Conservation (phyloP, 2,113 vertebrate species). For the Phasianus colchicus region DNA sequence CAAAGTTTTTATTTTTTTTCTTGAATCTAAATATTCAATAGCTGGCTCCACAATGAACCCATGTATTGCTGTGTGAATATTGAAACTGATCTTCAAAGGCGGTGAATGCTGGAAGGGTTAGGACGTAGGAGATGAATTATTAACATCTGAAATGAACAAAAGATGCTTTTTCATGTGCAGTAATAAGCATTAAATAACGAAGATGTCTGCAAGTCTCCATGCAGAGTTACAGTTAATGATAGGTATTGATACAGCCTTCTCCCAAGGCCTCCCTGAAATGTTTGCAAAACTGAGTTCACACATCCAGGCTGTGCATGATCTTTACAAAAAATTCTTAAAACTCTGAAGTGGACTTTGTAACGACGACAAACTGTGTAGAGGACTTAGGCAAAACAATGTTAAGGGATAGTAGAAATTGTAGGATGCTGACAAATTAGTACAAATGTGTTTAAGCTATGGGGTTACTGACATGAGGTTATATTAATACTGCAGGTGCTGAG, state of each 20-base stretch:
- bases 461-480: not conserved
- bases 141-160: not conserved
- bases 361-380: not conserved
- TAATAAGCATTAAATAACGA: not conserved
- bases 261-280: not conserved
- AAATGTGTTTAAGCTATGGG: not conserved
- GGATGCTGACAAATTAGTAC: not conserved
- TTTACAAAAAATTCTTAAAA: not conserved
- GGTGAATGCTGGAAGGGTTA: not conserved
- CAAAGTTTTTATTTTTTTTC: not conserved
- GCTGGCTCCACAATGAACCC: not conserved
- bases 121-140: not conserved
- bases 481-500: constrained; percentile 9
- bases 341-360: not conserved
- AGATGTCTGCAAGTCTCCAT: not conserved
- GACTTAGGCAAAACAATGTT: not conserved
- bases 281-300: not conserved
- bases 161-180: not conserved
- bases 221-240: not conserved
- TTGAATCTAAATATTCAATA: constrained; percentile 12
- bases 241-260: not conserved
- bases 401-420: not conserved
- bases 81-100: not conserved
- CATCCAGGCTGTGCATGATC: not conserved
- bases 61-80: accelerated